Conservation (phyloP, 2,888 invertebrate species). For the Leucophenga maculata region DNA sequence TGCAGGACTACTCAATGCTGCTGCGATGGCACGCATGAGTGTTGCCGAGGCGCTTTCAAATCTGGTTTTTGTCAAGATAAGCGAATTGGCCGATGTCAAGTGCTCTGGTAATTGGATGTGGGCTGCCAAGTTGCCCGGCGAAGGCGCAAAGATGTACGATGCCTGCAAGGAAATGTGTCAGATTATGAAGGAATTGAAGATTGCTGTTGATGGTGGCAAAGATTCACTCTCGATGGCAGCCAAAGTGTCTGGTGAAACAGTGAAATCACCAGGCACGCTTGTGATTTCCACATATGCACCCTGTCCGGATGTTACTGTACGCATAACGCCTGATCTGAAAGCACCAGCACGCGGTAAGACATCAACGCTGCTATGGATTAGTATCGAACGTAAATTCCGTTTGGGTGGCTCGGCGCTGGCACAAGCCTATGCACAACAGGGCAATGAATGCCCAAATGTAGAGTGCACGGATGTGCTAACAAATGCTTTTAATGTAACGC, state of each 20-base stretch:
- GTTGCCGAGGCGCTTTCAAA: constrained; percentile 96
- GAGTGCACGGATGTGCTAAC: constrained; percentile 80
- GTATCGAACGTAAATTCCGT: constrained; percentile 83
- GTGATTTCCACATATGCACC: constrained; percentile 98
- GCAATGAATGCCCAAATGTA: constrained; percentile 86
- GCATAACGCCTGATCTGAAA: constrained; percentile 93
- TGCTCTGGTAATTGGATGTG: constrained; percentile 99
- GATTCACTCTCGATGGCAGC: constrained; percentile 98
- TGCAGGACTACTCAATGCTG: constrained; percentile 77
- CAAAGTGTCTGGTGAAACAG: constrained; percentile 79
- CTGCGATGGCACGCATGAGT: constrained; percentile 92
- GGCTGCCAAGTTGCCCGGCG: constrained; percentile 95
- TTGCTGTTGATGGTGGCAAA: constrained; percentile 97
- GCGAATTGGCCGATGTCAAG: constrained; percentile 87
- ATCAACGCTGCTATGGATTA: constrained; percentile 84
- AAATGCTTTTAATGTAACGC: constrained; percentile 87
- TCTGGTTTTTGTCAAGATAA: constrained; percentile 83
- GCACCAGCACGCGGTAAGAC: constrained; percentile 75
- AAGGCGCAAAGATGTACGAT: constrained; percentile 89
- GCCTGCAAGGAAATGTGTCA: constrained; percentile 92
- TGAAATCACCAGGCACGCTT: constrained; percentile 88
- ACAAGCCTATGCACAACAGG: constrained; percentile 90
- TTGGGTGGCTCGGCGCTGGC: constrained; percentile 94
- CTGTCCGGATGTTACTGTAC: constrained; percentile 88
- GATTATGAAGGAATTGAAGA: constrained; percentile 84